Base-by-base conservation (phyloP, 2,113 vertebrate species). In the Otis tarda region DNA sequence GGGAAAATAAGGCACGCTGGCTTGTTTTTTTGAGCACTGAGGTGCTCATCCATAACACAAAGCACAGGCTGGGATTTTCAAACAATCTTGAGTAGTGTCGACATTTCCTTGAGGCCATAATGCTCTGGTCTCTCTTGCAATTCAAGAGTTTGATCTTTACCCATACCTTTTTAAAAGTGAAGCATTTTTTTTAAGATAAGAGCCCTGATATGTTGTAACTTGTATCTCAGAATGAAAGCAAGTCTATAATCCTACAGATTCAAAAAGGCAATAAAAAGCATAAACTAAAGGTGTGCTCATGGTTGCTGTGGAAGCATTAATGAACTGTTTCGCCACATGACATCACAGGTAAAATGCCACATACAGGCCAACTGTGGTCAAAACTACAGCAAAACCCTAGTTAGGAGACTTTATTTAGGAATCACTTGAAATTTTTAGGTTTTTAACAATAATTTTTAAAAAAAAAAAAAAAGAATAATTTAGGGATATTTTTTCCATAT, bases 11-110 rank as follows among this genome's bases (percentile, higher is more conserved):
- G 35, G 31, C 13, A 61, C 27, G 49, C 6, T 31, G 27, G 4
- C 25, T 77, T 53, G 6, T 63, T 31, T 83, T 67, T 47, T 47
- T 63, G 45, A 9, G 27, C 33, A 69, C 27, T 59, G 47, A 83
- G 21, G 12, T 67, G 7, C 13, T 82, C 19, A 30, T 8, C 61
- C 22, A 30, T 8, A 37, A 25, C 77, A 15, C 4, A 12, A 75
- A 89, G 20, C 35, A 77, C 22, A n/a, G 11, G 12, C 11, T 70
- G n/a, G 59, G 25, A 27, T 63, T 91, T 91, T 77, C 57, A 68
- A 90, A 65, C 16, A 45, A 3, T 50, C 18, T 31, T 0, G 0
- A n/a, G 21, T 21, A 52, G 11, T 1, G 2, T 2, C 87, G 49
- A 30, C 4, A 18, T 64, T 83, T 75, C 28, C 43, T 52, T 43